Conservation (phyloP, 2,113 vertebrate genomes). For the Morphnarchus princeps region DNA sequence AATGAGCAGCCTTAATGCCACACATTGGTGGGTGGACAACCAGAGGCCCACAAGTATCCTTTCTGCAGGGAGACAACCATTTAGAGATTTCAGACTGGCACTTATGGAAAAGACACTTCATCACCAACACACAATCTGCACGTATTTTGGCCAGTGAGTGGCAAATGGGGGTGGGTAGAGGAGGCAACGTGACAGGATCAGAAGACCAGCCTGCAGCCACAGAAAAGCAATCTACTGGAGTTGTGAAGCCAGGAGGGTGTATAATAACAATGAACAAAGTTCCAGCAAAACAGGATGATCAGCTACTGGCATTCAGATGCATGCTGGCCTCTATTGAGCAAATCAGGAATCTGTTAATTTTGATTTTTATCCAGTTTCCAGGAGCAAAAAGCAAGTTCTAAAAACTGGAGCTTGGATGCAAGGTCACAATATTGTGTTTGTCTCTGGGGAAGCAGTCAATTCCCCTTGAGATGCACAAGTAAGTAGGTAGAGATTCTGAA, state of each 20-base stretch:
- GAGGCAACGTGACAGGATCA: neutral
- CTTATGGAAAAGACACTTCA: neutral
- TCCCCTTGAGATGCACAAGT: neutral
- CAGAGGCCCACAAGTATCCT: neutral
- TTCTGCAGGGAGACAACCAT: neutral
- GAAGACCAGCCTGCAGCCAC: neutral
- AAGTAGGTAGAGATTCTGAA: neutral
- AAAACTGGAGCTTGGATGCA: neutral
- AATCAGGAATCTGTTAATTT: neutral
- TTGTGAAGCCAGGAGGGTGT: neutral
- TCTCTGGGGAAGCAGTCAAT: neutral
- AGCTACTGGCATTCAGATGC: neutral
- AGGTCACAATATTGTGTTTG: neutral
- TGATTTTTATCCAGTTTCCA: neutral
- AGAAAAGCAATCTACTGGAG: neutral
- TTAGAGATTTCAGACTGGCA: neutral
- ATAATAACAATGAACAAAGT: neutral
- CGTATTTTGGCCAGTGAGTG: neutral
- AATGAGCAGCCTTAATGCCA: neutral
- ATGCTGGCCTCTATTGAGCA: neutral
- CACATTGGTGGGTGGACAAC: neutral
- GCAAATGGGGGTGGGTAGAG: neutral
- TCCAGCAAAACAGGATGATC: neutral
- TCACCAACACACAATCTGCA: neutral
- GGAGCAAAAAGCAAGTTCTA: neutral